phyloP scores from a whole-genome alignment of 2,888 invertebrate genomes.

The Lymantria monacha region DNA sequence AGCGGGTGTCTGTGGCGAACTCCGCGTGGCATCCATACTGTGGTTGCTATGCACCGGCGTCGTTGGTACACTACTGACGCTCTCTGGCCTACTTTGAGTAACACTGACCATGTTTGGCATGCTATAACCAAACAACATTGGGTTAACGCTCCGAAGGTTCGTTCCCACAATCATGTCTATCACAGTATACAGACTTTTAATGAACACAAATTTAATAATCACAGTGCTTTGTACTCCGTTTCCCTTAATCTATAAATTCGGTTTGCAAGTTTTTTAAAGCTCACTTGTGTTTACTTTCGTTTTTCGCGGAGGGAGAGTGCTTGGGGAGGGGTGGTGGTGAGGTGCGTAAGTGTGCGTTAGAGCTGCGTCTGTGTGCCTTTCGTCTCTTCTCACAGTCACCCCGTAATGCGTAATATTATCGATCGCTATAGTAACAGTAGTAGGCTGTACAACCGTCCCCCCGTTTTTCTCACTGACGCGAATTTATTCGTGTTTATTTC shows the following conservation, averaged over 20 bases:
- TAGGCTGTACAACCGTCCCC: conserved; percentile 47
- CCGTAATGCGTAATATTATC: conserved; percentile 82
- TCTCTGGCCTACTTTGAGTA: conserved; percentile 33
- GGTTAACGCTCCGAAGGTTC: conserved; percentile 62
- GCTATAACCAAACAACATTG: conserved; percentile 65
- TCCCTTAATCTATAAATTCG: conserved; percentile 76
- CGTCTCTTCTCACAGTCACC: conserved; percentile 54
- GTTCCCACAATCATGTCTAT: conserved; percentile 72
- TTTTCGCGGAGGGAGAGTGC: conserved; percentile 46
- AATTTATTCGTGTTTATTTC: conserved; percentile 54
- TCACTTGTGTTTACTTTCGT: conserved; percentile 65
- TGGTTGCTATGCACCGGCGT: conserved; percentile 64
- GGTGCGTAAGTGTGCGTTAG: conserved; percentile 50
- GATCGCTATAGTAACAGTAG: conserved; percentile 76
- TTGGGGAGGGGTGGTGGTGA: conserved; percentile 48
- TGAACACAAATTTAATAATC: conserved; percentile 62
- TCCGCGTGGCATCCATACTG: conserved; percentile 44
- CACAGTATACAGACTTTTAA: conserved; percentile 50
- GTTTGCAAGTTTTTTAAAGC: conserved; percentile 73
- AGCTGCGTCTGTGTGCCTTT: conserved; percentile 49
- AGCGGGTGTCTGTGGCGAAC: conserved; percentile 64
- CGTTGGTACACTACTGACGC: conserved; percentile 63
- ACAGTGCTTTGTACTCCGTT: conserved; percentile 72
- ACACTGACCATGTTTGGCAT: conserved; percentile 51
- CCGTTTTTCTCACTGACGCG: conserved; percentile 60